Percentiles rank a stretch among this genome's conserved stretches.
Conservation (phyloP, 2,797 vertebrate species). For the Syngnathus rostellatus region DNA sequence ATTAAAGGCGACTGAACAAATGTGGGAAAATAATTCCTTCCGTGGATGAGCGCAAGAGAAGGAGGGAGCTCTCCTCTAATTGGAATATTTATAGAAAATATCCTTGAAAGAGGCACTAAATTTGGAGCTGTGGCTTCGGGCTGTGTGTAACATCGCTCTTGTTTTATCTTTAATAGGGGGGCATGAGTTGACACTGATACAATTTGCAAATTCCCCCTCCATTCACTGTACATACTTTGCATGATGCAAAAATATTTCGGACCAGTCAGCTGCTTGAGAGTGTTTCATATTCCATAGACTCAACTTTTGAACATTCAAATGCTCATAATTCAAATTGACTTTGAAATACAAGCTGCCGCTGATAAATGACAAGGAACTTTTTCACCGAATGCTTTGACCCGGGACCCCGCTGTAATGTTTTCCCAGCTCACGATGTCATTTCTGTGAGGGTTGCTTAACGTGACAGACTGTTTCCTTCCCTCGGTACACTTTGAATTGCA, state of each 20-base stretch:
- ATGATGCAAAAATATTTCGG: background rate
- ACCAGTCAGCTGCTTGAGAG: background rate
- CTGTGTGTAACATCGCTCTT: conserved; percentile 20
- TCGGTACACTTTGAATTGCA: conserved; percentile 17
- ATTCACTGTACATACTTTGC: background rate
- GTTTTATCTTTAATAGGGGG: conserved; percentile 21
- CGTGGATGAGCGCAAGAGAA: conserved; percentile 1
- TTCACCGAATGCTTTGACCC: background rate
- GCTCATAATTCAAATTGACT: conserved; percentile 11
- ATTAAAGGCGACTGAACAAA: background rate
- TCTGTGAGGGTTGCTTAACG: conserved; percentile 9
- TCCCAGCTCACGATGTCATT: background rate
- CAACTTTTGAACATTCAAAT: background rate
- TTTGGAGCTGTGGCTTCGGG: conserved; percentile 4
- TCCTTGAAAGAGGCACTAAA: conserved; percentile 4
- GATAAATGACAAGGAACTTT: conserved; percentile 10
- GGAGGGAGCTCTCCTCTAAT: background rate
- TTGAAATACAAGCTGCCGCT: conserved; percentile 9
- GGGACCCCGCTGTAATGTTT: conserved; percentile 5
- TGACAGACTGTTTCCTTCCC: conserved; percentile 10
- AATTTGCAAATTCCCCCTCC: conserved; percentile 5
- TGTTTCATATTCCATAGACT: conserved; percentile 15
- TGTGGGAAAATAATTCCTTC: no score
- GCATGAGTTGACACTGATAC: conserved; percentile 11
- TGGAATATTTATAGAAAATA: conserved; percentile 4